These are phyloP conservation scores for Phorcus lineatus DNA, from an alignment of 2,888 invertebrate species.

Conservation along the genomic window DNA sequence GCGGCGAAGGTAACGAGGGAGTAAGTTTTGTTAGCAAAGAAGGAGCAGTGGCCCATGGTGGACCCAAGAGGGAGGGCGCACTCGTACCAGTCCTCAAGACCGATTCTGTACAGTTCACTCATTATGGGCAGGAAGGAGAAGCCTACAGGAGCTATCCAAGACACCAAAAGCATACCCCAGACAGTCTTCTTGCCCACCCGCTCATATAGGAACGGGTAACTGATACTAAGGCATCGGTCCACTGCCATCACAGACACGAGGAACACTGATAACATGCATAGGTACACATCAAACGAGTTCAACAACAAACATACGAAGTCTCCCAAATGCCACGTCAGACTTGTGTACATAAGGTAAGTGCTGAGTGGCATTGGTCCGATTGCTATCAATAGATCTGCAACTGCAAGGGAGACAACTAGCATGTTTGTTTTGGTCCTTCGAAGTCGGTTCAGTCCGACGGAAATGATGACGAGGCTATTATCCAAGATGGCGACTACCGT, in stretches of 20 bases:
- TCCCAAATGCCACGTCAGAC: constrained; percentile 10
- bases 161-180: background rate
- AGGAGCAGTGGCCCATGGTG: constrained; percentile 13
- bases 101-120: constrained; percentile 2
- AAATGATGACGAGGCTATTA: constrained; percentile 9
- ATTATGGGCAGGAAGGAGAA: constrained; percentile 18
- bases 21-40: constrained; percentile 19
- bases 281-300: constrained; percentile 9
- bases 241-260: constrained; percentile 4
- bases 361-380: constrained; percentile 21
- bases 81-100: constrained; percentile 18
- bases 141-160: background rate
- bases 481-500: constrained; percentile 4
- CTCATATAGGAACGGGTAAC: constrained; percentile 5
- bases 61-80: background rate
- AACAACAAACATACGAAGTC: constrained; percentile 2
- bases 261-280: background rate
- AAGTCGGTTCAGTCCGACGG: background rate
- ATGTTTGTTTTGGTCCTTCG: constrained; percentile 15
- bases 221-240: constrained; percentile 4
- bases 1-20: background rate
- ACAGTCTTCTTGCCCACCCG: background rate
- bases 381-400: background rate
- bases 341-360: background rate
- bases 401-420: constrained; percentile 8